Percentiles rank a stretch among this genome's conserved stretches.
phyloP scores from a whole-genome alignment of 1,140 invertebrate genomes.

The Hydropsyche tenuis region DNA sequence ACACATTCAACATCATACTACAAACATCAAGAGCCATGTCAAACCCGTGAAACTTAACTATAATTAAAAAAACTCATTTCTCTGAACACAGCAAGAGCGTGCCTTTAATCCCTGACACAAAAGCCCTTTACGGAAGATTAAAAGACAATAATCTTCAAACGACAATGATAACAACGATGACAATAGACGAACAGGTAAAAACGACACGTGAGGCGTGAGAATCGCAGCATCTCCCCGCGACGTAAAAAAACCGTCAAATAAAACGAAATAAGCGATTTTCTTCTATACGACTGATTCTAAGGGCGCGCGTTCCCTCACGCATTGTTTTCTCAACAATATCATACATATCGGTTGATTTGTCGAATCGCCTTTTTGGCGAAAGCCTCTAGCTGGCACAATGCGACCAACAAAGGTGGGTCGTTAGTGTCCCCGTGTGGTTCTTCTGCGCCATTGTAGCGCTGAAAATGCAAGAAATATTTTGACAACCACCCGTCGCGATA shows the following conservation, averaged over 20 bases:
- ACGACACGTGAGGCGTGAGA: constrained; percentile 33
- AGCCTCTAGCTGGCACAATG: constrained; percentile 29
- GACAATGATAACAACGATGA: neutral
- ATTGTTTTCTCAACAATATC: constrained; percentile 2
- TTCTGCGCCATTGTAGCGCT: constrained; percentile 35
- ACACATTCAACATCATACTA: neutral
- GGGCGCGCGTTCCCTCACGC: neutral
- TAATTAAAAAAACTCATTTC: neutral
- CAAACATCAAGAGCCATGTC: neutral
- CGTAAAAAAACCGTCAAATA: neutral
- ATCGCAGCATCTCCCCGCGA: neutral
- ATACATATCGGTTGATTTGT: constrained; percentile 22
- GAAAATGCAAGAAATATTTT: constrained; percentile 49
- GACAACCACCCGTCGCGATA: constrained; percentile 47
- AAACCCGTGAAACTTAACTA: neutral
- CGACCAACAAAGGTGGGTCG: constrained; percentile 36
- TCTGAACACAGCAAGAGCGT: neutral
- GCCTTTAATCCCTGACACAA: constrained; percentile 11
- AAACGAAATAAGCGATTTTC: constrained; percentile 1
- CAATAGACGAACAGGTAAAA: constrained; percentile 27
- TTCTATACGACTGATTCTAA: neutral
- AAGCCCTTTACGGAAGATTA: constrained; percentile 21
- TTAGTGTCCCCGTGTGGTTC: constrained; percentile 43
- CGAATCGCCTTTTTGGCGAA: constrained; percentile 23
- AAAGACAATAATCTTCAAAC: constrained; percentile 21